A percentile compares a stretch with the other conserved stretches of the same genome.
These are phyloP conservation scores for Thripadectes ignobilis DNA, from an alignment of 2,797 vertebrate species.

Conservation along the genomic window DNA sequence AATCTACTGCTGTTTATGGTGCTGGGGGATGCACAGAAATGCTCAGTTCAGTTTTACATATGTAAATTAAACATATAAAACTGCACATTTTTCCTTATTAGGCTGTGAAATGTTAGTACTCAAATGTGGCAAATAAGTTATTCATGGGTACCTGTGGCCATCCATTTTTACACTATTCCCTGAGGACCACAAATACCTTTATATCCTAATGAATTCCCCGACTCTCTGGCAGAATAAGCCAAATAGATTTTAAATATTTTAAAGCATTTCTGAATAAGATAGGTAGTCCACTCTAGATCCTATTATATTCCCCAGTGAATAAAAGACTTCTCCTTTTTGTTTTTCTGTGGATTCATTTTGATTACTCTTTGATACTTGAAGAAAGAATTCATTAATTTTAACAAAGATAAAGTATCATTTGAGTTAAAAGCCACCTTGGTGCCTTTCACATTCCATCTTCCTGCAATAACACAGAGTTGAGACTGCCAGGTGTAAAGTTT, in stretches of 20 bases:
- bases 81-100: conserved; percentile 61
- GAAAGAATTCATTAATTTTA: not conserved
- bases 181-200: conserved; percentile 22
- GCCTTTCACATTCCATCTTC: not conserved
- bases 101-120: conserved; percentile 56
- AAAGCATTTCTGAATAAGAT: conserved; percentile 16
- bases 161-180: conserved; percentile 45
- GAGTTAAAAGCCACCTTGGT: not conserved
- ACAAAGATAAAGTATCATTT: not conserved
- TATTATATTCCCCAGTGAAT: not conserved
- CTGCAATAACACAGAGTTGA: not conserved
- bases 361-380: not conserved
- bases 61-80: conserved; percentile 59
- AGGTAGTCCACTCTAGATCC: not conserved
- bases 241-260: conserved; percentile 50
- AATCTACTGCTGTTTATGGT: conserved; percentile 1
- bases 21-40: not conserved
- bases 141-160: not conserved
- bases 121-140: conserved; percentile 45
- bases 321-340: not conserved
- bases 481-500: not conserved
- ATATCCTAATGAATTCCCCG: conserved; percentile 5
- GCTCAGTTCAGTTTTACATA: conserved; percentile 43
- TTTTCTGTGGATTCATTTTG: not conserved
- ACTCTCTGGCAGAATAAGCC: not conserved